A percentile compares a stretch with the other conserved stretches of the same genome.
These are phyloP conservation scores for Carassius gibelio DNA, from an alignment of 2,113 vertebrate species.

Conservation along the genomic window DNA sequence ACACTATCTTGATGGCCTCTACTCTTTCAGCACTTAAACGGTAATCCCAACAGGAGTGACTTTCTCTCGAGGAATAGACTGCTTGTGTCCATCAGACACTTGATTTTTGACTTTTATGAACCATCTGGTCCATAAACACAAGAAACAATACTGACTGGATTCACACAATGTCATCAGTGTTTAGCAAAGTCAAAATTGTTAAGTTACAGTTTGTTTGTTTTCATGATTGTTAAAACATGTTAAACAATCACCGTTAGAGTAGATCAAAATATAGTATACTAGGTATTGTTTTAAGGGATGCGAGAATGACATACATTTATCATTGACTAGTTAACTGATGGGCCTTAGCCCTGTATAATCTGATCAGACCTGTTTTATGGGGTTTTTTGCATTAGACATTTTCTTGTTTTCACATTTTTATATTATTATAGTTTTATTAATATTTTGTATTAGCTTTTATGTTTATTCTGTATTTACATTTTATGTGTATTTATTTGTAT, in stretches of 20 bases:
- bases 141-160: background rate
- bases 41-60: slow-evolving; percentile 9
- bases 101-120: slow-evolving; percentile 13
- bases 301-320: no score
- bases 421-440: no score
- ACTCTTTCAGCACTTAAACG: slow-evolving; percentile 20
- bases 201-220: background rate
- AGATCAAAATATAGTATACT: background rate
- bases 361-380: no score
- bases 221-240: background rate
- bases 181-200: background rate
- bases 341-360: no score
- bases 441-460: no score
- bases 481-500: no score
- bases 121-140: background rate
- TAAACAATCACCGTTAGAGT: background rate
- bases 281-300: no score
- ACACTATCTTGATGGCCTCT: slow-evolving; percentile 31
- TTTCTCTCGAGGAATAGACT: background rate
- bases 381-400: no score
- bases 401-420: no score
- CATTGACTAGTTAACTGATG: no score
- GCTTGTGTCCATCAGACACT: slow-evolving; percentile 13
- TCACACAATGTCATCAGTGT: background rate
- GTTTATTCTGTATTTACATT: no score